These are phyloP conservation scores for Apeira syringaria DNA, from an alignment of 2,888 invertebrate species.

Conservation along the genomic window DNA sequence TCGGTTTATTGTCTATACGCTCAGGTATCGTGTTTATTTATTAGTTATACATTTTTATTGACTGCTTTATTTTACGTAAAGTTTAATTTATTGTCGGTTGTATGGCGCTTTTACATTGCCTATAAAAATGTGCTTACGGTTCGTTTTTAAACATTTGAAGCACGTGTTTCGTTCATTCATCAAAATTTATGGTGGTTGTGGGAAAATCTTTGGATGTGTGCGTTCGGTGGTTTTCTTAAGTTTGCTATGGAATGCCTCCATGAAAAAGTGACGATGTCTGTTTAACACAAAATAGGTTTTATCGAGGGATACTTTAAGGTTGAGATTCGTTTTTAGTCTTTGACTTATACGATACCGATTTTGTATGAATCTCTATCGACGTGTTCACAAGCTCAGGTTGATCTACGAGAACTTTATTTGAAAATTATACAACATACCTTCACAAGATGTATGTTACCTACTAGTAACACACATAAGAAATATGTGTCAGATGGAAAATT, in stretches of 20 bases:
- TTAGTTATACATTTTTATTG: slow-evolving; percentile 84
- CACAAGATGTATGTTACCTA: too few species aligned
- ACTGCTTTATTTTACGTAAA: slow-evolving; percentile 81
- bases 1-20: slow-evolving; percentile 79
- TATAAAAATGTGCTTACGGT: slow-evolving; percentile 81
- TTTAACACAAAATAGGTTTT: slow-evolving; percentile 18
- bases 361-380: too few species aligned
- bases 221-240: slow-evolving; percentile 46
- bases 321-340: too few species aligned
- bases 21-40: slow-evolving; percentile 83
- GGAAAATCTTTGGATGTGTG: slow-evolving; percentile 76
- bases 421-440: too few species aligned
- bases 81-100: slow-evolving; percentile 81
- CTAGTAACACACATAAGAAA: too few species aligned
- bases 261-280: slow-evolving; percentile 1
- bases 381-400: too few species aligned
- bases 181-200: slow-evolving; percentile 81
- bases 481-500: too few species aligned
- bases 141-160: slow-evolving; percentile 81
- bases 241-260: slow-evolving; percentile 19
- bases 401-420: too few species aligned
- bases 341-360: not conserved
- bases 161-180: slow-evolving; percentile 83
- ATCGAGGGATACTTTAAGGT: slow-evolving; percentile 1
- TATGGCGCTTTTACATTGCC: slow-evolving; percentile 81